phyloP scores from a whole-genome alignment of 2,797 vertebrate genomes.

The Novumbra hubbsi region DNA sequence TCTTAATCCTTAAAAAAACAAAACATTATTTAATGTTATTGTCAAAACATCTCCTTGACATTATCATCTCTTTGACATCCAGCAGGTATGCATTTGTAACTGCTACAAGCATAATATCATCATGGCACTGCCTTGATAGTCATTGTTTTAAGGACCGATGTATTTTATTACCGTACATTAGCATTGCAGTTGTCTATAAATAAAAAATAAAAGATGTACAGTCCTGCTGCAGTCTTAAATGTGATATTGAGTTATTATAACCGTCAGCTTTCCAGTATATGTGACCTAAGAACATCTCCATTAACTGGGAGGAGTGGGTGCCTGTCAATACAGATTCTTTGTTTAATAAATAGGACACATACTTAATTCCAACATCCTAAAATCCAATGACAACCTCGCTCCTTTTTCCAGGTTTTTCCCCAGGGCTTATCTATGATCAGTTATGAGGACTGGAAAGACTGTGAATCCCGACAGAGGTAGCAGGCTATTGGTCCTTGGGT shows the following conservation, averaged over 20 bases:
- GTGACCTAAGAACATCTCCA: not conserved
- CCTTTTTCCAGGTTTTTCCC: not conserved
- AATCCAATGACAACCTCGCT: no score
- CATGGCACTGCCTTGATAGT: not conserved
- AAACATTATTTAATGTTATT: not conserved
- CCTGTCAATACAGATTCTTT: no score
- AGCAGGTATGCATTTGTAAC: not conserved
- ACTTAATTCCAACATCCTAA: not conserved
- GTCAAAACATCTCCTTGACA: not conserved
- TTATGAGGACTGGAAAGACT: no score
- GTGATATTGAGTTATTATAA: not conserved
- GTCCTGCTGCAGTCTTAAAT: not conserved
- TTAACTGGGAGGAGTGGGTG: not conserved
- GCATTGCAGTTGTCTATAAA: not conserved
- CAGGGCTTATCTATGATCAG: not conserved
- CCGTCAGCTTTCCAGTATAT: not conserved
- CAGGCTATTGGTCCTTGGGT: not conserved
- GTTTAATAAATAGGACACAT: no score
- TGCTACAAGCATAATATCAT: not conserved
- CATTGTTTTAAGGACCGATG: not conserved
- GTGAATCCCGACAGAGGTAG: not conserved
- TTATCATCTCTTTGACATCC: not conserved
- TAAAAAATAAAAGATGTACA: not conserved
- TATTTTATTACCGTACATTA: not conserved
- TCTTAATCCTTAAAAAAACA: not conserved